A percentile compares a stretch with the other conserved stretches of the same genome.
These are phyloP conservation scores for Danio kyathit DNA, from an alignment of 2,797 vertebrate species.

Conservation along the genomic window DNA sequence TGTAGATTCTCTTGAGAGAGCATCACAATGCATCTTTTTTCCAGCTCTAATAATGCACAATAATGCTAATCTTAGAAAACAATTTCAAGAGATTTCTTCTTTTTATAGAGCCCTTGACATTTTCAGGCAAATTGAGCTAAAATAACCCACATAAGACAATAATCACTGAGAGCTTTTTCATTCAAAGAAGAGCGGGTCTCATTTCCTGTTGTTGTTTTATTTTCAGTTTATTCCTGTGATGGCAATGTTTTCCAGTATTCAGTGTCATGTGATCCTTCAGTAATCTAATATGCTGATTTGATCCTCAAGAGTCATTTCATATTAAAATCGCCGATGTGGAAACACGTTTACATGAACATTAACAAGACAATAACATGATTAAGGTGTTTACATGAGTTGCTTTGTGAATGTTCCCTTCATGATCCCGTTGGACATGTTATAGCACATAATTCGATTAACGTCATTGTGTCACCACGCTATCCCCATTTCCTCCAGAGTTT, in stretches of 20 bases:
- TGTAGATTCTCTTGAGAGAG: background rate
- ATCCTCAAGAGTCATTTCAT: background rate
- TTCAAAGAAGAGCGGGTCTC: background rate
- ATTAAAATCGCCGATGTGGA: background rate
- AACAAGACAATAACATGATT: too few species aligned
- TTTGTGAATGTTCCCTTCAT: too few species aligned
- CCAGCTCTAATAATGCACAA: constrained; percentile 7
- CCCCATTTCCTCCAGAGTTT: too few species aligned
- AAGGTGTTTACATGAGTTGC: too few species aligned
- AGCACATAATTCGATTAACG: too few species aligned
- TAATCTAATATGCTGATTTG: background rate
- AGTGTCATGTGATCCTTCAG: background rate
- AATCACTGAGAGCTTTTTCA: background rate
- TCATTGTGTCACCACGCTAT: too few species aligned
- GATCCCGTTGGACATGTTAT: too few species aligned
- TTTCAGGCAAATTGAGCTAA: constrained; percentile 25
- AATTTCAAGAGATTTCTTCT: constrained; percentile 12
- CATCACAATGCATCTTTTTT: background rate
- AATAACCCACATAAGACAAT: constrained; percentile 5
- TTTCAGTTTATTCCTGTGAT: background rate
- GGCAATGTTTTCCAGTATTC: background rate
- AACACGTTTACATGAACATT: background rate
- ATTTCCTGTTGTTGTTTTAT: constrained; percentile 19
- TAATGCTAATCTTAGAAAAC: constrained; percentile 7
- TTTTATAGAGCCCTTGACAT: constrained; percentile 27